phyloP scores from a whole-genome alignment of 2,113 vertebrate species.

The Progne subis region DNA sequence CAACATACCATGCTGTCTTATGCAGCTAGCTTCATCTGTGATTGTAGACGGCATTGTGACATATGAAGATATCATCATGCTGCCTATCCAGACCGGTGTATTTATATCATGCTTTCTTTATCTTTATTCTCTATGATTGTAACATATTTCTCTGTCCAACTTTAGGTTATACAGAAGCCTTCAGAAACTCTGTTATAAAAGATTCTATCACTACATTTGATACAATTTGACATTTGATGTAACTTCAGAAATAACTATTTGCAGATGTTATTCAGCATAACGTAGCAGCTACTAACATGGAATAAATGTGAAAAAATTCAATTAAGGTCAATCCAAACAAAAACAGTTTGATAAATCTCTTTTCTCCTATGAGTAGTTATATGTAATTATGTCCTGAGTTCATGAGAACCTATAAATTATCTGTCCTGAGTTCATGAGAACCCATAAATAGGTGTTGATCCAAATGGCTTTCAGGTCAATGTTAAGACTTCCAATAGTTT shows the following conservation, averaged over 20 bases:
- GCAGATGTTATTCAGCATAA: neutral
- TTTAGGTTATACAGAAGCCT: neutral
- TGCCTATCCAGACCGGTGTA: neutral
- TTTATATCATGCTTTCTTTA: neutral
- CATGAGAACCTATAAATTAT: neutral
- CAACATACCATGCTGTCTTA: neutral
- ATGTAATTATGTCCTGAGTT: neutral
- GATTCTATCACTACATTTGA: neutral
- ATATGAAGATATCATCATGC: neutral
- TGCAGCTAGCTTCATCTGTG: neutral
- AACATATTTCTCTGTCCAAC: neutral
- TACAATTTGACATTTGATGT: neutral
- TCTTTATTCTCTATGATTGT: neutral
- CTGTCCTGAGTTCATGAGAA: neutral
- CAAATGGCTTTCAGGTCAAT: neutral
- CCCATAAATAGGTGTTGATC: neutral
- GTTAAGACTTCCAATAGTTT: neutral
- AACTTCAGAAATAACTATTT: constrained; percentile 1
- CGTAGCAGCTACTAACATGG: neutral
- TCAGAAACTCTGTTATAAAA: neutral
- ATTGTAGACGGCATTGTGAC: neutral
- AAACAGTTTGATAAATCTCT: neutral
- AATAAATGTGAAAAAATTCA: neutral
- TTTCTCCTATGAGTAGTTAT: neutral
- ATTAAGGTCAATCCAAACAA: neutral